Evolutionary conservation across 1,140 invertebrate genomes (phyloP), one percentile per base, ranked within the genome.

Genomic region (Lepidurus packardi): DNA sequence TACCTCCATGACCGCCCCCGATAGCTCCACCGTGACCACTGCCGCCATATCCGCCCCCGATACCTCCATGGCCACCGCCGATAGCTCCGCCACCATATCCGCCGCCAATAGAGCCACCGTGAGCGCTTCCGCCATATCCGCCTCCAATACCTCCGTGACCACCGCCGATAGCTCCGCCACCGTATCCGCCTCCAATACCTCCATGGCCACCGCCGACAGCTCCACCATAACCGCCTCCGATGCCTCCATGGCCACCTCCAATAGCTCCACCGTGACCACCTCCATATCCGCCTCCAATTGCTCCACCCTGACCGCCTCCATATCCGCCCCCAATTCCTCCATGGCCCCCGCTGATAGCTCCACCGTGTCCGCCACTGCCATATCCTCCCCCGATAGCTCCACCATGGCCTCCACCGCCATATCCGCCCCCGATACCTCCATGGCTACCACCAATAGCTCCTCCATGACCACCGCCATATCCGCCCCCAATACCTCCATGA

Each of bases 371-470:
- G 21, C 25, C 75, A 10, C 75, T 24, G 34, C 77, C 25, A 25
- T 47, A 0, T 21, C 53, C 13, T 16, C 53, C 53, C 21, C 53
- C 53, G 53, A 65, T 65, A 65, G 53, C 53, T 65, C 53, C 47
- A 65, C 47, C 47, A 13, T 65, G 11, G 0, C 43, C 21, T 16
- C 25, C 16, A 43, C 44, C 25, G 41, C 74, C 73, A 78, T 13
- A 73, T 42, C 11, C 25, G 47, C 43, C 43, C 41, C 21, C 47
- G 53, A 65, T 65, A 11, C 5, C 53, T 0, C 53, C 53, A 21
- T 65, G 21, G 21, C 53, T 13, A 74, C 78, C 43, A 1, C 53
- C 53, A 5, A 80, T 80, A 42, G 79, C 78, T 8, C 80, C 80
- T 9, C 78, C 76, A 65, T 80, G 78, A 53, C 78, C 45, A 16